These are phyloP conservation scores for Paradoxurus hermaphroditus DNA, from an alignment of 2,113 vertebrate genomes.

Conservation along the genomic window DNA sequence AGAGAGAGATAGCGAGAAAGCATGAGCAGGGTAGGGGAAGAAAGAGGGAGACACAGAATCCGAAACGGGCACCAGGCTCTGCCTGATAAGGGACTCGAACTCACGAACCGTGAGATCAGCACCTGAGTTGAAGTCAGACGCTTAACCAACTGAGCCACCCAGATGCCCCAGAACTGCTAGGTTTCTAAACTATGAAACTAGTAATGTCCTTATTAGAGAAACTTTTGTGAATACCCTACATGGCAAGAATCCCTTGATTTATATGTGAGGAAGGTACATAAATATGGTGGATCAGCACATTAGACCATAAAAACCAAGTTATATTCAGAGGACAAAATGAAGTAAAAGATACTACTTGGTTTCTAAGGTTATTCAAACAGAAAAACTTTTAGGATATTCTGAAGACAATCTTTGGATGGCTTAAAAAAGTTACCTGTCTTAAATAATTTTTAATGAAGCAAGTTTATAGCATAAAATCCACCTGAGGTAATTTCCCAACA, in stretches of 20 bases:
- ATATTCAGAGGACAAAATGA: background rate
- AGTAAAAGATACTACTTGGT: background rate
- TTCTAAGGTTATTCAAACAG: background rate
- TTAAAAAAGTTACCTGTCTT: background rate
- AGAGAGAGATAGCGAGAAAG: too few species aligned
- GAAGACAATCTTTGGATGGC: background rate
- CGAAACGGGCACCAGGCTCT: too few species aligned
- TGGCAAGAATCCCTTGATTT: background rate
- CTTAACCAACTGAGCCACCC: too few species aligned
- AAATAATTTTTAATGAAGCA: background rate
- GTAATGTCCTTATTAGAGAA: background rate
- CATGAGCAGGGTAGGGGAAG: too few species aligned
- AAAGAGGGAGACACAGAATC: too few species aligned
- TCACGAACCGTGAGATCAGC: too few species aligned
- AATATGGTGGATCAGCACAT: background rate
- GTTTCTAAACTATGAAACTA: background rate
- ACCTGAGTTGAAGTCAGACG: too few species aligned
- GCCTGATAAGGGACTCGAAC: too few species aligned
- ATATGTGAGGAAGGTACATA: background rate
- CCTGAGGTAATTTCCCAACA: background rate
- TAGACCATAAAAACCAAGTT: background rate
- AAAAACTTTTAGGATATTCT: background rate
- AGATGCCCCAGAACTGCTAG: background rate
- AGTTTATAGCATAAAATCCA: background rate
- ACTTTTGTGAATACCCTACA: background rate